These are phyloP conservation scores for Acrobeloides nanus DNA, from an alignment of 2,888 invertebrate species.

Conservation along the genomic window DNA sequence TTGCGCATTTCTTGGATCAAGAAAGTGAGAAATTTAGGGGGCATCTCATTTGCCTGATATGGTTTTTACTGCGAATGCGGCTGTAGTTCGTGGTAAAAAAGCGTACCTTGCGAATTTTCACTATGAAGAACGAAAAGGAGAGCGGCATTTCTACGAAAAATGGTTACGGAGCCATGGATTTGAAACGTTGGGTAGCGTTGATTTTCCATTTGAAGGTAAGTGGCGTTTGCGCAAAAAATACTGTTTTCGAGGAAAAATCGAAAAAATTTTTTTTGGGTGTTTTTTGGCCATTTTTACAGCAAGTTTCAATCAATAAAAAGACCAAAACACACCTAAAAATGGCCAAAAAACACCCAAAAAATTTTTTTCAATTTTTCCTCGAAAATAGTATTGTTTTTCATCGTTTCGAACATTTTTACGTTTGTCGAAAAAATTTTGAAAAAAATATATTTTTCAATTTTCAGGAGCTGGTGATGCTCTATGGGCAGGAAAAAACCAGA, in stretches of 20 bases:
- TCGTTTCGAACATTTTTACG: no score
- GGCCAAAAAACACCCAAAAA: no score
- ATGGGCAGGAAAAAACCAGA: conserved; percentile 30
- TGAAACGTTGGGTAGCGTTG: conserved; percentile 33
- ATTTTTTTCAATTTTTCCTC: no score
- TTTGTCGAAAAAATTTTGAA: neutral
- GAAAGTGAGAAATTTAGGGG: conserved; percentile 27
- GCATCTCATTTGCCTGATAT: conserved; percentile 47
- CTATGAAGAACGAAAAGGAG: conserved; percentile 40
- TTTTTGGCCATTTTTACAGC: no score
- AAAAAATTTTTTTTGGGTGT: no score
- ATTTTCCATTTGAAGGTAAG: conserved; percentile 49
- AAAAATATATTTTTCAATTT: no score
- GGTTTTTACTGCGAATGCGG: conserved; percentile 51
- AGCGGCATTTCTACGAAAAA: conserved; percentile 35
- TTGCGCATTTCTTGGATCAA: conserved; percentile 7
- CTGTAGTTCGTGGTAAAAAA: conserved; percentile 39
- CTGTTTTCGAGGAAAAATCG: no score
- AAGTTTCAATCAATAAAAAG: no score
- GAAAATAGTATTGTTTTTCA: no score
- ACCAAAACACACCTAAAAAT: no score
- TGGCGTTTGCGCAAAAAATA: no score
- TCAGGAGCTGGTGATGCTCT: conserved; percentile 48
- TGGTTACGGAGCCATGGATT: conserved; percentile 44
- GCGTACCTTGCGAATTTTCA: conserved; percentile 50